Evolutionary conservation across 2,888 invertebrate species (phyloP), one percentile per base, ranked within the genome.

Genomic region (Luffia ferchaultella): DNA sequence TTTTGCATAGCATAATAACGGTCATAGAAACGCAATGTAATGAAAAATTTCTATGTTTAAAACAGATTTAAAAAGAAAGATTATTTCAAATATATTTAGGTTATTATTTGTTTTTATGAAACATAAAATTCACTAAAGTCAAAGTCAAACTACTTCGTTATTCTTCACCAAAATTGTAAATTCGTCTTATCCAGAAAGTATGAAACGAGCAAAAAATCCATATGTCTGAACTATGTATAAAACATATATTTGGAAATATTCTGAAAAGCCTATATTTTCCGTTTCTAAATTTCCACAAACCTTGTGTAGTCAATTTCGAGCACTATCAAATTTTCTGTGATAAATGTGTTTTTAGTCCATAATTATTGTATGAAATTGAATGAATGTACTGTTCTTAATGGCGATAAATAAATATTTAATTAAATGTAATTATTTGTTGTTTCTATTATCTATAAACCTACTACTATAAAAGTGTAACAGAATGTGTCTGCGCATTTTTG

Each of bases 261-360:
- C 49, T 43, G 48, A 30, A 30, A 30, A 30, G 30, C 20, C 30
- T 50, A 20, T 50, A 46, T 47, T 52, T 57, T 52, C 48, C 42
- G 42, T 48, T 54, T 57, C 65, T 72, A 63, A 64, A 68, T 65
- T 70, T 75, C 76, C 78, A 77, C 73, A 60, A 65, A 67, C 64
- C 65, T 65, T 67, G 70, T 67, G 49, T 73, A 68, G 82, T 82
- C 79, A 82, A 82, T 82, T 82, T 78, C 67, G 73, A 75, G 75
- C 73, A 77, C 79, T 78, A 79, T 80, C 78, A 77, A 77, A 74
- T 77, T 68, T 78, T 79, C 79, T 80, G 80, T 82, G 82, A 82
- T 82, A 79, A 63, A 76, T 77, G 71, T 73, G 68, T 78, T 77
- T 79, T 64, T 19, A 45, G 2, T 45, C n/a, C 19, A 9, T 18